Evolutionary conservation across 2,113 vertebrate species (phyloP).

Genomic region (Ammodramus savannarum): DNA sequence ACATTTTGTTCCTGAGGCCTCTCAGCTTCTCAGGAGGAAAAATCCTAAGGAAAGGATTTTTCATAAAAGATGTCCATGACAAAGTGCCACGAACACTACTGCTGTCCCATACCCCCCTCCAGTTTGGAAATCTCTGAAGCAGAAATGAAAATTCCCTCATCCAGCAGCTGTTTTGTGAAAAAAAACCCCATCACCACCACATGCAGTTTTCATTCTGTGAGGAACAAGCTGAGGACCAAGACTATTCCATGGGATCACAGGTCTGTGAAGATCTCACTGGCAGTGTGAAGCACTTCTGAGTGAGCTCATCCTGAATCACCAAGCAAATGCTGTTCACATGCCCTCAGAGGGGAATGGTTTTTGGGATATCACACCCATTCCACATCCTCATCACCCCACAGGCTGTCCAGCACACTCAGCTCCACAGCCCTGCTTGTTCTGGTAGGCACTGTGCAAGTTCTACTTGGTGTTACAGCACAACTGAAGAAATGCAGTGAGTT

Average conservation of each 20-base stretch:
- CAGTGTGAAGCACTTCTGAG: not conserved
- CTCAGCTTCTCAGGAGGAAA: no score
- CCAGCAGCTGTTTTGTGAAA: not conserved
- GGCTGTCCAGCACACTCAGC: not conserved
- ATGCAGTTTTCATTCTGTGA: not conserved
- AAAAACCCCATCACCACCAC: not conserved
- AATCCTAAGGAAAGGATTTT: no score
- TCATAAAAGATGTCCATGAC: no score
- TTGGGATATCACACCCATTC: not conserved
- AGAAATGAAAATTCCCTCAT: not conserved
- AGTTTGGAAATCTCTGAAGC: not conserved
- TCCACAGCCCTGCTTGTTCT: not conserved
- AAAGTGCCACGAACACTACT: not conserved
- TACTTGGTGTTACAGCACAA: not conserved
- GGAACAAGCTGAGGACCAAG: not conserved
- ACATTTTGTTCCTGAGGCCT: no score
- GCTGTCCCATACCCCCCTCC: fast-evolving
- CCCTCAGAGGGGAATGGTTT: not conserved
- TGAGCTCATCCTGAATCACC: not conserved
- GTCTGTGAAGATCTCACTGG: not conserved
- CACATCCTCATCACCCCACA: not conserved
- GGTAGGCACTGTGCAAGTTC: not conserved
- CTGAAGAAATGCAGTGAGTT: not conserved
- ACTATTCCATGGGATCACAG: not conserved
- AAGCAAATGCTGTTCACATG: not conserved